Evolutionary conservation across 37 sponge, comb jelly and placozoan species (phyloP), one percentile per base, ranked within the genome.

Genomic region (Geodia barretti): DNA sequence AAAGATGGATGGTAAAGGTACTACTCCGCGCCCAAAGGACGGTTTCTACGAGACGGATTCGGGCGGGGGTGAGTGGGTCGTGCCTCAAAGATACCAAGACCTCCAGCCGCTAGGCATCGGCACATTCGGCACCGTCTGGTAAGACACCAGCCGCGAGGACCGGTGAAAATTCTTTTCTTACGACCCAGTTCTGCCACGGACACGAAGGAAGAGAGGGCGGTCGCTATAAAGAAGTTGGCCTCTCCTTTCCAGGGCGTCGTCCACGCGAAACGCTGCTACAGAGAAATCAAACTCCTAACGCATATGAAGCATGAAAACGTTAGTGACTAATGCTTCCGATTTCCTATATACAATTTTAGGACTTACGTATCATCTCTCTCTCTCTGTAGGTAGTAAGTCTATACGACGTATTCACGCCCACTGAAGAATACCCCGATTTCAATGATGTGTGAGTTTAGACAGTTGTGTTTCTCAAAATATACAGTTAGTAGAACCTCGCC

Each of bases 221-320:
- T 97, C 4, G 97, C 97, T 47, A 80, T 97, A 29, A 97, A 97
- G 83, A 94, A 97, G 68, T 68, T 97, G 68, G 72, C 95, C 0
- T 59, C 92, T 24, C 97, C 97, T 1, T 97, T 97, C 70, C 87
- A 91, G 79, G 86, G 87, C 26, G 47, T 84, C 19, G 80, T 92
- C 11, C 91, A 94, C 64, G 94, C 93, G 19, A 97, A 97, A 81
- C 59, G 97, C 11, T 89, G 92, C 58, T 97, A 88, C 75, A 65
- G 97, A 20, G 97, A 97, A 60, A 60, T 95, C 42, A 35, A 83
- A 8, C 88, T 97, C 31, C 88, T 97, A 1, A 92, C 81, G 58
- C 85, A 89, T 37, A 86, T 91, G 81, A 63, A 88, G 38, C 97
- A 97, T 62, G 97, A 94, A 36, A 91, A 94, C 60, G 92, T 92